phyloP scores from a whole-genome alignment of 2,797 vertebrate species.

The Otolemur crassicaudatus region DNA sequence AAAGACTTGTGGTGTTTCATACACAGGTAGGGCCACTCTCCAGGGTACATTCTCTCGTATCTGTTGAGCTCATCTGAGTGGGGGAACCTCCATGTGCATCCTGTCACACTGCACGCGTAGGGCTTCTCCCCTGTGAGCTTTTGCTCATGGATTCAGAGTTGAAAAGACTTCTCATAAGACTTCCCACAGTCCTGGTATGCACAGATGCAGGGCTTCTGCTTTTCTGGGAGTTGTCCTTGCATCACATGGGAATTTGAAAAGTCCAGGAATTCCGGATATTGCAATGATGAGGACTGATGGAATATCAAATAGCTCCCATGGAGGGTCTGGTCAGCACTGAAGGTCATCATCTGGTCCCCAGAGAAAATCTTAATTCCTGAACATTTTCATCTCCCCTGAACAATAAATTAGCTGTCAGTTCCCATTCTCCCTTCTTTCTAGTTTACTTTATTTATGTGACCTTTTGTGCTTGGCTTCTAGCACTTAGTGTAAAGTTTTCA shows the following conservation, averaged over 20 bases:
- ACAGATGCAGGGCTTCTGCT: constrained; percentile 1
- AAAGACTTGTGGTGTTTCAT: constrained; percentile 79
- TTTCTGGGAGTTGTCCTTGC: neutral
- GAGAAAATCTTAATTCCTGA: neutral
- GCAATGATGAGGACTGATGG: neutral
- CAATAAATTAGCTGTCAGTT: neutral
- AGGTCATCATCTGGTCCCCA: rapidly evolving
- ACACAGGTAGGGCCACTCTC: constrained; percentile 84
- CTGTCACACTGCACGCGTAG: neutral
- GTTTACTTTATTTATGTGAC: neutral
- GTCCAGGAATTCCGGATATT: neutral
- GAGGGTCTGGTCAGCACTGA: neutral
- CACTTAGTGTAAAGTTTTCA: neutral
- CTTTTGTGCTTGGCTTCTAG: neutral
- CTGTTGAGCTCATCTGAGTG: constrained; percentile 84
- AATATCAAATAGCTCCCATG: neutral
- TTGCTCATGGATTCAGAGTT: neutral
- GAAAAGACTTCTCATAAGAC: constrained; percentile 20
- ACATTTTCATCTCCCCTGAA: neutral
- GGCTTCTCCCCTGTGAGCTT: constrained; percentile 69
- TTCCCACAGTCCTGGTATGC: constrained; percentile 12
- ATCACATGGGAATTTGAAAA: neutral
- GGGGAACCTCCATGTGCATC: constrained; percentile 78
- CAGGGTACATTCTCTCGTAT: constrained; percentile 85
- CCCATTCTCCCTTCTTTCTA: neutral